Evolutionary conservation across 2,888 invertebrate species (phyloP).

Genomic region (Cremastobaeus sp.): DNA sequence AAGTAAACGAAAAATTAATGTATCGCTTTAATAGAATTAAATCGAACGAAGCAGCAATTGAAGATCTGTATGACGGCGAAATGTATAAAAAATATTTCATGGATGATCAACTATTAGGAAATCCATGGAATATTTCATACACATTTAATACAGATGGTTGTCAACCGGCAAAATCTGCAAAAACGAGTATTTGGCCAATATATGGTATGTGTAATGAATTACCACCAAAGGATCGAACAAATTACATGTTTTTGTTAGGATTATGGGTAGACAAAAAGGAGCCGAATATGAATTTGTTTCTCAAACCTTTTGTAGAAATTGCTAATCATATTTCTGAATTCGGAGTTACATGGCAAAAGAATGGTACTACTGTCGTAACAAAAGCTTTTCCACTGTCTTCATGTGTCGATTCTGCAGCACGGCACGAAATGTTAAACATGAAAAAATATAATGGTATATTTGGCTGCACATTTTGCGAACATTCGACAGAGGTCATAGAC

Average conservation of each 20-base stretch:
- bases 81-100: constrained; percentile 22
- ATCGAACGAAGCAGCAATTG: constrained; percentile 18
- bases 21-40: neutral
- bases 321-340: constrained; percentile 46
- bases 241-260: constrained; percentile 32
- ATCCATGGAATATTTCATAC: constrained; percentile 36
- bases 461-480: constrained; percentile 51
- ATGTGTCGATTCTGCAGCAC: constrained; percentile 40
- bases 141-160: constrained; percentile 56
- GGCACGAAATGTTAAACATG: constrained; percentile 46
- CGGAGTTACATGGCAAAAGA: constrained; percentile 15
- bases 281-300: too few species aligned
- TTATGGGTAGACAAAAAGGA: constrained; percentile 41
- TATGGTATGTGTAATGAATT: constrained; percentile 47
- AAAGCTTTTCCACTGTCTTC: constrained; percentile 43
- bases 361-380: constrained; percentile 20
- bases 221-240: constrained; percentile 30
- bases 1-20: neutral
- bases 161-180: constrained; percentile 37
- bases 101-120: neutral
- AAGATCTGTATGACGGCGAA: constrained; percentile 37
- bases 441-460: constrained; percentile 50
- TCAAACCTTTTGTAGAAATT: constrained; percentile 48
- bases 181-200: constrained; percentile 46
- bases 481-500: constrained; percentile 14